A percentile compares a stretch with the other conserved stretches of the same genome.
Evolutionary conservation across 2,888 invertebrate species (phyloP).

Genomic region (Nasonovia ribisnigri): DNA sequence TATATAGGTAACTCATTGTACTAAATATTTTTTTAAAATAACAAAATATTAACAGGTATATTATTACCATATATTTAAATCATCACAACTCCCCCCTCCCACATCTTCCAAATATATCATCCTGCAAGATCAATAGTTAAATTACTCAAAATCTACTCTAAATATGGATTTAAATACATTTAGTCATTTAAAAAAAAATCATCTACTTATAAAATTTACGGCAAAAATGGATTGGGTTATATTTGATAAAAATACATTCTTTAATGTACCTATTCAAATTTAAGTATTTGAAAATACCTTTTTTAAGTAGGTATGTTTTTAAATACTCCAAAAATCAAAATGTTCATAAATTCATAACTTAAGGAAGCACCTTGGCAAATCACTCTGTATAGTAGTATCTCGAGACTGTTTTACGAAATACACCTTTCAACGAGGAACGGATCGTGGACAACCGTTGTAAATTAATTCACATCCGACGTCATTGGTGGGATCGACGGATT

Average conservation of each 20-base stretch:
- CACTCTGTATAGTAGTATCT: background rate
- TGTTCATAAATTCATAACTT: background rate
- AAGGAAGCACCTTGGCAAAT: background rate
- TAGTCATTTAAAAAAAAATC: background rate
- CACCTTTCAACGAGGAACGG: background rate
- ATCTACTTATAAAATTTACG: background rate
- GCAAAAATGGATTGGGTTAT: background rate
- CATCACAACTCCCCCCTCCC: background rate
- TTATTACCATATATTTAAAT: background rate
- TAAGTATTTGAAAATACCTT: background rate
- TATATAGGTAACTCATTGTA: too few relatives aligned
- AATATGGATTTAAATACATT: background rate
- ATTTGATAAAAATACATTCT: background rate
- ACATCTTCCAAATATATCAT: background rate
- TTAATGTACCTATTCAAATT: background rate
- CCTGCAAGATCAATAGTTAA: background rate
- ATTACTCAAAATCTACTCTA: background rate
- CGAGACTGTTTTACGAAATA: background rate
- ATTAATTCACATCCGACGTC: background rate
- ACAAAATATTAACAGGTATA: background rate
- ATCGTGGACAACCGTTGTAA: background rate
- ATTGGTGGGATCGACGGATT: background rate
- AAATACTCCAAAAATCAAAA: background rate
- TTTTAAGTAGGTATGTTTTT: background rate
- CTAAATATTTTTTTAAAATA: background rate